Evolutionary conservation across 2,113 vertebrate species (phyloP), one percentile per base, ranked within the genome.

Genomic region (Solea solea): DNA sequence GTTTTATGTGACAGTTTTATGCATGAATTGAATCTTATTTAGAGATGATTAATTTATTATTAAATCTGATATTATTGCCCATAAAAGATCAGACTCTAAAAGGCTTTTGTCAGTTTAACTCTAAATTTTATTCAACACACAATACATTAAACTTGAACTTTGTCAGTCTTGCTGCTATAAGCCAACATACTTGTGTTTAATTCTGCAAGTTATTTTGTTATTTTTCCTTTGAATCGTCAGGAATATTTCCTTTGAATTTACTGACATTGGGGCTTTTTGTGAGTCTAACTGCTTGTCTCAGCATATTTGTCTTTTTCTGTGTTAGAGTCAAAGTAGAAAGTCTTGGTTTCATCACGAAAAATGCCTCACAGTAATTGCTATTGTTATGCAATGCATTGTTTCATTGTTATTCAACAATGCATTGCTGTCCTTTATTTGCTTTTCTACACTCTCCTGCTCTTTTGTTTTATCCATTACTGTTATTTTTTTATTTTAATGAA

Each of bases 251-350:
- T 82, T 75, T 78, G 61, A 80, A 69, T 79, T 67, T 44, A 1
- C 14, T 65, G 73, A 69, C 64, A 75, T 16, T 53, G 8, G 53
- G 41, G 52, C 61, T 56, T 16, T 16, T 59, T 74, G 64, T 63
- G 46, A 41, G 10, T 46, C 41, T 56, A 60, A 46, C 65, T 80
- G 65, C 65, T 78, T 74, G 48, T 81, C 55, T 80, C 71, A 66
- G 84, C 74, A 76, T 64, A 64, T 82, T 63, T 41, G 14, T 58
- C 55, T 69, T 71, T 69, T 69, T 78, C 60, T 72, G 72, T 8
- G 42, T 55, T 73, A 27, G 39, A 56, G 53, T 60, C 34, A 57
- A 71, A 60, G 70, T 27, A 73, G 53, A 63, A 14, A 4, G 12
- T 46, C 45, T 66, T 41, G 9, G 45, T 69, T 65, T 59, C 72